Conservation (phyloP, 2,113 vertebrate genomes). For the Sarotherodon lohbergeri region DNA sequence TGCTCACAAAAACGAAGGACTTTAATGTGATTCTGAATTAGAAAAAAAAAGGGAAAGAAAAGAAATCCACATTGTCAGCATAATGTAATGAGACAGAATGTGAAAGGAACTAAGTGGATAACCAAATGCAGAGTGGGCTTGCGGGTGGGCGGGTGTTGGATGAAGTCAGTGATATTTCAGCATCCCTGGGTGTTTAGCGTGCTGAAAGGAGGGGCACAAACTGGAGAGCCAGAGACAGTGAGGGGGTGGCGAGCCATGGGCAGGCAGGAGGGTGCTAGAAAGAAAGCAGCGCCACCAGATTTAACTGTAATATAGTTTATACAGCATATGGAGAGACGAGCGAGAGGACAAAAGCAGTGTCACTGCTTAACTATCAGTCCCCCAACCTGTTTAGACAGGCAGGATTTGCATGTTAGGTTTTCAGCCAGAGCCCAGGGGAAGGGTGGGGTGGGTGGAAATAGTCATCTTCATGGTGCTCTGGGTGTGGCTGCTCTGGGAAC, state of each 20-base stretch:
- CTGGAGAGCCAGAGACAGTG: conserved; percentile 21
- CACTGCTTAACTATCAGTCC: conserved; percentile 47
- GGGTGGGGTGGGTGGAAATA: conserved; percentile 17
- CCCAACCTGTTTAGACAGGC: conserved; percentile 54
- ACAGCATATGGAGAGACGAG: conserved; percentile 20
- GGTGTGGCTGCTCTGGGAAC: conserved; percentile 49
- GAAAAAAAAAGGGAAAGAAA: background rate
- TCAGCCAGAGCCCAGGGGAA: conserved; percentile 26
- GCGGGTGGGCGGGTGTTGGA: conserved; percentile 37
- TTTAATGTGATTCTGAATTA: conserved; percentile 19
- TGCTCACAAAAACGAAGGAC: conserved; percentile 19
- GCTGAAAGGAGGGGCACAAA: conserved; percentile 32
- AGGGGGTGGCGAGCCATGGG: background rate
- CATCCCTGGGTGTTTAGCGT: conserved; percentile 41
- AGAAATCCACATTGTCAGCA: conserved; percentile 36
- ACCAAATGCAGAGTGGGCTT: conserved; percentile 45
- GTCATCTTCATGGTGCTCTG: conserved; percentile 35
- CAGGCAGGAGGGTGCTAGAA: conserved; percentile 12
- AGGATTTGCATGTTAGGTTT: conserved; percentile 57
- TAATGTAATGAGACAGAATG: conserved; percentile 58
- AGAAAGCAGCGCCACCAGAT: conserved; percentile 9
- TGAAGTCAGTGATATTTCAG: conserved; percentile 63
- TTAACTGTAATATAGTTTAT: background rate
- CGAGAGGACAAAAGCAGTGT: conserved; percentile 28
- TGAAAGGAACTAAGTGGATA: conserved; percentile 56